A percentile compares a stretch with the other conserved stretches of the same genome.
These are phyloP conservation scores for Engystomops pustulosus DNA, from an alignment of 2,113 vertebrate genomes.

Conservation along the genomic window DNA sequence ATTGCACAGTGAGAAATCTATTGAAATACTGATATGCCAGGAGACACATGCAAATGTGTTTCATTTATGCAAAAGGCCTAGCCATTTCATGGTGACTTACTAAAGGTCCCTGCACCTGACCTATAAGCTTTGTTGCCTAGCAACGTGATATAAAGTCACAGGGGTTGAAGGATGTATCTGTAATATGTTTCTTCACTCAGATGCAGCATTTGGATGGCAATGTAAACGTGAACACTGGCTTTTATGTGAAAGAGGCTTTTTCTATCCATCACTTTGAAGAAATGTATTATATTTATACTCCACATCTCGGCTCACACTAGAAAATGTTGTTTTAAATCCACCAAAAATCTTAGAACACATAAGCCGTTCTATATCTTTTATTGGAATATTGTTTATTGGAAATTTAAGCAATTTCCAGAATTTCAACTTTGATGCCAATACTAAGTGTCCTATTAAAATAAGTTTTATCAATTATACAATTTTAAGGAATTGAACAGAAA, in stretches of 20 bases:
- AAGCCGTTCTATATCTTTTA: background rate
- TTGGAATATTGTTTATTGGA: too few species aligned
- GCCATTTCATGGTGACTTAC: conserved; percentile 81
- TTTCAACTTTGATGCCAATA: too few species aligned
- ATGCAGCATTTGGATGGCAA: conserved; percentile 75
- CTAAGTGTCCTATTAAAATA: too few species aligned
- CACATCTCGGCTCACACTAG: background rate
- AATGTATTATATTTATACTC: background rate
- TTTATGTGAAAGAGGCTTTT: conserved; percentile 37
- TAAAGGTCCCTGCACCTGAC: conserved; percentile 82
- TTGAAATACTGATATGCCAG: conserved; percentile 72
- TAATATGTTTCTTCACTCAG: conserved; percentile 69
- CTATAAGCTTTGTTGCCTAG: conserved; percentile 86
- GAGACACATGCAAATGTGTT: conserved; percentile 72
- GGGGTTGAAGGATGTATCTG: conserved; percentile 75
- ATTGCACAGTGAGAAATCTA: conserved; percentile 61
- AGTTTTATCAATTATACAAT: too few species aligned
- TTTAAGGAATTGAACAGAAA: too few species aligned
- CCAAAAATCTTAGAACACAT: background rate
- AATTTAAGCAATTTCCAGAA: too few species aligned
- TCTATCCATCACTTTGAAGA: background rate
- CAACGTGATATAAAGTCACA: conserved; percentile 82
- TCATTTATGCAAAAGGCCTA: conserved; percentile 78
- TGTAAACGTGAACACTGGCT: conserved; percentile 72
- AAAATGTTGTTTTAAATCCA: background rate